Evolutionary conservation across 1,140 invertebrate genomes (phyloP).

Genomic region (Solenopsis fugax): DNA sequence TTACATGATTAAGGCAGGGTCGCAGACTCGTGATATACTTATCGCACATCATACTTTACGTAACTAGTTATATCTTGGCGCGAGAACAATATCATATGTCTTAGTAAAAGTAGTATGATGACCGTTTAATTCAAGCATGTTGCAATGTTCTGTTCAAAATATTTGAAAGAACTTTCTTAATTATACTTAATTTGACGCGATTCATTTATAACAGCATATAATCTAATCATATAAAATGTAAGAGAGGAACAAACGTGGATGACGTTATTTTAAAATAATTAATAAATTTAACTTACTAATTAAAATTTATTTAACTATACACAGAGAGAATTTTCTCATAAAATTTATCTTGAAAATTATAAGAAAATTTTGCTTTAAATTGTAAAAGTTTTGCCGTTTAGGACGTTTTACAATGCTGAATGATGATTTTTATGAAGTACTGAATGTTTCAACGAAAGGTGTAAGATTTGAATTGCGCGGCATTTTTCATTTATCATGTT

Average conservation of each 20-base stretch:
- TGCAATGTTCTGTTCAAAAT: not conserved
- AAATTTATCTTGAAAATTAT: too few relatives aligned
- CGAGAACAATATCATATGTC: constrained; percentile 26
- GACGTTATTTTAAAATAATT: not conserved
- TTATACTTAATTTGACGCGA: not conserved
- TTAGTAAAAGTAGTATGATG: not conserved
- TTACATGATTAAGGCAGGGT: constrained; percentile 52
- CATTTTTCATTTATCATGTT: too few relatives aligned
- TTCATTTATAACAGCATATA: not conserved
- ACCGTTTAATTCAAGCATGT: constrained; percentile 22
- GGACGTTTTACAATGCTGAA: too few relatives aligned
- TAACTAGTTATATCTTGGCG: constrained; percentile 54
- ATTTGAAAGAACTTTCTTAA: not conserved
- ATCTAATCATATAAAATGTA: not conserved
- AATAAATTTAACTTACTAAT: not conserved
- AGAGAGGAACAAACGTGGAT: not conserved
- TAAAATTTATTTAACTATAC: too few relatives aligned
- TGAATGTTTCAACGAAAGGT: too few relatives aligned
- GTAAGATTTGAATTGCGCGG: too few relatives aligned
- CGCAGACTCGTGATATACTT: constrained; percentile 30
- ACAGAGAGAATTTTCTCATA: too few relatives aligned
- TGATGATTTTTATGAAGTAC: too few relatives aligned
- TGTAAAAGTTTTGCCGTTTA: too few relatives aligned
- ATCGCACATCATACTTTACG: constrained; percentile 34
- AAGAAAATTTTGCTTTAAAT: too few relatives aligned